These are phyloP conservation scores for Cherax destructor DNA, from an alignment of 1,140 invertebrate genomes.

Conservation along the genomic window DNA sequence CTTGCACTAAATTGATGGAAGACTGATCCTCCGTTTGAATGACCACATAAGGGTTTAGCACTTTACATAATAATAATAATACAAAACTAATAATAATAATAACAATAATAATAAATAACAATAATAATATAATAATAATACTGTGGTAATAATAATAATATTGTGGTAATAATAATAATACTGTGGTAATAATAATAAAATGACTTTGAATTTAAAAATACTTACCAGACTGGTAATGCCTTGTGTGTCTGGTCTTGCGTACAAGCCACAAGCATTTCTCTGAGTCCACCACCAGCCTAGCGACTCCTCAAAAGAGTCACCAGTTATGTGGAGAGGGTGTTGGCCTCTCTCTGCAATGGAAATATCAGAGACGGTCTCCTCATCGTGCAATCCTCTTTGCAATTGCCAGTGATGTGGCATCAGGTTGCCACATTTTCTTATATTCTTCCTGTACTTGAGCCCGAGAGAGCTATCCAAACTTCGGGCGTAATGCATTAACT, in stretches of 20 bases:
- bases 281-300: background rate
- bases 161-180: background rate
- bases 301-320: background rate
- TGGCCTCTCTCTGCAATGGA: background rate
- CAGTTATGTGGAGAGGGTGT: background rate
- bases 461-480: background rate
- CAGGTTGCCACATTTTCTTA: background rate
- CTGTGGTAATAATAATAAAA: constrained; percentile 23
- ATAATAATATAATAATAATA: background rate
- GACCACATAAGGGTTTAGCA: no score
- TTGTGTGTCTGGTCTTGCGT: background rate
- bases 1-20: no score
- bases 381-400: background rate
- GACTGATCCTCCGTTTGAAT: no score
- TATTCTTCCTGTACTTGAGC: constrained; percentile 13
- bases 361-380: background rate
- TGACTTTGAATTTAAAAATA: background rate
- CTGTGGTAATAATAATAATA: background rate
- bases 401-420: background rate
- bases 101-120: background rate
- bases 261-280: background rate
- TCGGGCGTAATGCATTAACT: background rate
- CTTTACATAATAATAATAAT: no score
- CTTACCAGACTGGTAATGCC: background rate
- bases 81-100: no score